Evolutionary conservation across 2,888 invertebrate species (phyloP), one percentile per base, ranked within the genome.

Genomic region (Drosophila gaucha): DNA sequence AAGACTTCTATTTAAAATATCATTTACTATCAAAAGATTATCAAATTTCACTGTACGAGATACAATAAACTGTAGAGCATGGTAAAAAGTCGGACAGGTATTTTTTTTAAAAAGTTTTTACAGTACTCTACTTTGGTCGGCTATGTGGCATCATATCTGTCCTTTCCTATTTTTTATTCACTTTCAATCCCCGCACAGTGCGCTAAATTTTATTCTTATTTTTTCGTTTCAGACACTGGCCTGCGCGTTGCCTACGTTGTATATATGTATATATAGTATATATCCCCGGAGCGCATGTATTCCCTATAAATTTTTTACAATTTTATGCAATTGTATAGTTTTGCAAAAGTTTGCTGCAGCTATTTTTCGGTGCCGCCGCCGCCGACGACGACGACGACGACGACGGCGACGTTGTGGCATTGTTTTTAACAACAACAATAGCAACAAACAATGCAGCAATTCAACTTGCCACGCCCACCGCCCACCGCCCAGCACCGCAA

Each of bases 321-420:
- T 83, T 88, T 88, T 88, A 86, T 88, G 84, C 88, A 83, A 83
- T 88, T 86, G 88, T 83, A 88, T 79, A 80, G 83, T 88, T 88
- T 83, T 76, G 77, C 59, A 72, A 83, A 83, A 82, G 80, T 88
- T 83, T 82, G 88, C 68, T 79, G 74, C 79, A 88, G 88, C 86
- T 82, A 86, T 86, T 88, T 83, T 88, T 82, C 67, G 88, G 69
- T 78, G 86, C 82, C 65, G 69, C 58, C 55, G 58, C 22, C 58
- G 31, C 9, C 12, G 47, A 3, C 28, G 28, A 28, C 28, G 83
- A 72, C 59, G 69, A 55, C 54, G 46, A n/a, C 58, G 39, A 8
- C 20, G 33, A 8, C 57, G 41, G 6, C 57, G 41, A 28, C 36
- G 70, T 70, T 66, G 78, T 85, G 86, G 82, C 82, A 87, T 82